Evolutionary conservation across 2,113 vertebrate species (phyloP).

Genomic region (Labrus mixtus): DNA sequence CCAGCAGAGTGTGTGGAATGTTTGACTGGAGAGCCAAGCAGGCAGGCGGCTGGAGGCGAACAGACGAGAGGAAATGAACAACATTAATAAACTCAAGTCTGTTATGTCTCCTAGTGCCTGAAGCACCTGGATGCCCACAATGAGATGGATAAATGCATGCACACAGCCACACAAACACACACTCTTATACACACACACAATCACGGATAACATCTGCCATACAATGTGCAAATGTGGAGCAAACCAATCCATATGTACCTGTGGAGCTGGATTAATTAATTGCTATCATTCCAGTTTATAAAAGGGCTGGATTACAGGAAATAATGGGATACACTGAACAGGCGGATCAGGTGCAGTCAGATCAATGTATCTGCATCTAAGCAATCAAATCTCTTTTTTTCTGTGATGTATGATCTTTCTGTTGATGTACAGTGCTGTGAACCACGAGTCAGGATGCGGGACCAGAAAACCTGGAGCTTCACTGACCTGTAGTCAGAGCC

Average conservation of each 20-base stretch:
- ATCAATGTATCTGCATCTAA: conserved; percentile 31
- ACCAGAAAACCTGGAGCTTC: not conserved
- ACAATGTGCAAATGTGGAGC: conserved; percentile 56
- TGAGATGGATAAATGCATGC: conserved; percentile 19
- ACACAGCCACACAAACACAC: not conserved
- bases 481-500: conserved; percentile 15
- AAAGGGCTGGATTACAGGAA: conserved; percentile 51
- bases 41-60: conserved; percentile 53
- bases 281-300: conserved; percentile 36
- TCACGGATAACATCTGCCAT: conserved; percentile 57
- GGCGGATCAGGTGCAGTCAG: conserved; percentile 27
- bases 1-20: conserved; percentile 81
- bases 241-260: conserved; percentile 56
- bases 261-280: conserved; percentile 64
- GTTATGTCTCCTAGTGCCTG: conserved; percentile 60
- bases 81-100: conserved; percentile 68
- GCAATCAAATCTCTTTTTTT: conserved; percentile 1
- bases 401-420: not conserved
- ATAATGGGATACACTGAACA: conserved; percentile 40
- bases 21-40: conserved; percentile 59
- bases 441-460: not conserved
- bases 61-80: conserved; percentile 81
- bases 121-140: conserved; percentile 61
- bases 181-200: conserved; percentile 14
- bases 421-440: no score